Conservation (phyloP, 2,888 invertebrate species). For the Diarsia dahlii region DNA sequence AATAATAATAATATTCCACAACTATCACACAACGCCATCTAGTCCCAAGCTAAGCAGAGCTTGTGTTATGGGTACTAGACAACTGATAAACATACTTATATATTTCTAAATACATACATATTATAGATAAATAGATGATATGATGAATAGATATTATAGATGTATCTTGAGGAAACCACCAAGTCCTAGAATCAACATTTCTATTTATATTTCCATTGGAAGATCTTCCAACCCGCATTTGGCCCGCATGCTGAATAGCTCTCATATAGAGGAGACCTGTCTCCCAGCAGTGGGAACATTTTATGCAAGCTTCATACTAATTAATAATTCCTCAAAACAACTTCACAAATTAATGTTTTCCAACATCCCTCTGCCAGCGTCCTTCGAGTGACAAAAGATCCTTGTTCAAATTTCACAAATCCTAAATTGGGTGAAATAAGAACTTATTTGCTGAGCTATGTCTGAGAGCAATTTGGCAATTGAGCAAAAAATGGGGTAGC, state of each 20-base stretch:
- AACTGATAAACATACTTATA: too few relatives aligned
- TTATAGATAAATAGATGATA: too few relatives aligned
- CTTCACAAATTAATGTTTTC: neutral
- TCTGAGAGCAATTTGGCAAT: constrained; percentile 6
- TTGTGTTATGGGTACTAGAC: too few relatives aligned
- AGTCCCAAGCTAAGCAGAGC: too few relatives aligned
- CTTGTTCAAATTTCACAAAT: neutral
- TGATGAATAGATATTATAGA: too few relatives aligned
- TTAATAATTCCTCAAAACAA: neutral
- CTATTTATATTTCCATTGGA: neutral
- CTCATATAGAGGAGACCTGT: neutral
- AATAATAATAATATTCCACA: too few relatives aligned
- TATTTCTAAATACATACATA: too few relatives aligned
- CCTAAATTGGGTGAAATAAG: constrained; percentile 7
- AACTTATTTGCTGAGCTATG: constrained; percentile 11
- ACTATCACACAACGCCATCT: too few relatives aligned
- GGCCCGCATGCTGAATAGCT: neutral
- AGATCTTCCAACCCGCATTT: neutral
- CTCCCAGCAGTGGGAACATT: neutral
- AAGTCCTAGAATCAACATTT: neutral
- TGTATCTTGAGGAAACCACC: neutral
- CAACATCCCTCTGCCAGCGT: neutral
- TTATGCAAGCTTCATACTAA: neutral
- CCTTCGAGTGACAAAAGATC: neutral
- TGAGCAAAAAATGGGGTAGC: constrained; percentile 3